Conservation (phyloP, 64 coral and sea anemone species). For the Montipora cactus region DNA sequence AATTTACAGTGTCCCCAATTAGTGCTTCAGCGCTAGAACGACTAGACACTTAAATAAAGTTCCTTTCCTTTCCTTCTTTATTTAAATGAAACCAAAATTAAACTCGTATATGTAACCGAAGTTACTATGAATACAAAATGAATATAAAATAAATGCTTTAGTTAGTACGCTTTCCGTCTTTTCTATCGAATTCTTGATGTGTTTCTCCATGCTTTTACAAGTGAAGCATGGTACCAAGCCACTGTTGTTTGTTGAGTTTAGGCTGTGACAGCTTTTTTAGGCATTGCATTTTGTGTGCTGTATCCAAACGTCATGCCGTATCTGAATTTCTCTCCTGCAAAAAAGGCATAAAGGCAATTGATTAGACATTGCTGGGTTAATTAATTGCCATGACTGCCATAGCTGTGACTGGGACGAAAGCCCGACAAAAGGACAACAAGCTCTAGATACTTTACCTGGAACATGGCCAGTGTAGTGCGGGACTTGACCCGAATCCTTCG, state of each 20-base stretch:
- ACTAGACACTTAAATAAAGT: no score
- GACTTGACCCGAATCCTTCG: slow-evolving; percentile 78
- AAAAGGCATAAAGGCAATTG: not conserved
- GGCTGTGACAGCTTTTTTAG: slow-evolving; percentile 64
- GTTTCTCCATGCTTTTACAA: not conserved
- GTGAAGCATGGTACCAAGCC: not conserved
- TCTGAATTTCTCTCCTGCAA: slow-evolving; percentile 92
- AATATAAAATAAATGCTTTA: slow-evolving; percentile 32
- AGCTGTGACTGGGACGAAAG: not conserved
- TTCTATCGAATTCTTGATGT: not conserved
- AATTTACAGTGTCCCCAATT: no score
- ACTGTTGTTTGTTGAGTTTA: not conserved
- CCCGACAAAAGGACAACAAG: not conserved
- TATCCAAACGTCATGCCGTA: slow-evolving; percentile 95
- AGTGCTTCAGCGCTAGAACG: no score
- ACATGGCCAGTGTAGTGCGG: slow-evolving; percentile 99
- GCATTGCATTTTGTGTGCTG: slow-evolving; percentile 84
- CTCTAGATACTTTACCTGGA: slow-evolving; percentile 65
- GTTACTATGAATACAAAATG: no score
- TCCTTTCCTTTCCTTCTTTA: not conserved
- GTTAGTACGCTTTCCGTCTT: not conserved
- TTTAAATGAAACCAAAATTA: slow-evolving; percentile 23
- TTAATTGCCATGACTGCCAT: no score
- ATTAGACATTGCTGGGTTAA: not conserved
- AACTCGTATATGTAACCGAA: not conserved